These are phyloP conservation scores for Contarinia nasturtii DNA, from an alignment of 1,140 invertebrate genomes.

Conservation along the genomic window DNA sequence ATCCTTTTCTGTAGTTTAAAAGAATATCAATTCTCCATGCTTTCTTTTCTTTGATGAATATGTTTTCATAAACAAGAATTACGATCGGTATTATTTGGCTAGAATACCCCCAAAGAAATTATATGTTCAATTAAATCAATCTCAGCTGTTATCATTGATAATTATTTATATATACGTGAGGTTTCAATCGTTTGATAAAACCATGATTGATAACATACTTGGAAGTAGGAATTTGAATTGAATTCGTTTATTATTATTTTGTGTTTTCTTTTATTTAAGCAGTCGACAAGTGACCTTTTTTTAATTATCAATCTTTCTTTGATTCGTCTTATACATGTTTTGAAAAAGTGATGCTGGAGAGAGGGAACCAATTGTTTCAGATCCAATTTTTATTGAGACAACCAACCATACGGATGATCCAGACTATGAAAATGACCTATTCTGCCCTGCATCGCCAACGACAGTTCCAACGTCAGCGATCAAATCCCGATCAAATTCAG, in stretches of 20 bases:
- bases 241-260: not conserved
- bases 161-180: no score
- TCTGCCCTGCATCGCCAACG: slow-evolving; percentile 21
- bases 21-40: not conserved
- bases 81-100: not conserved
- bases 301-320: no score
- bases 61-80: not conserved
- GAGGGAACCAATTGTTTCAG: not conserved
- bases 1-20: not conserved
- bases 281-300: no score
- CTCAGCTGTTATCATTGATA: no score
- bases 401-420: not conserved
- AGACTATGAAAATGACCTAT: slow-evolving; percentile 8
- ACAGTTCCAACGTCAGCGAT: slow-evolving; percentile 17
- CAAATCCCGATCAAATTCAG: slow-evolving; percentile 4
- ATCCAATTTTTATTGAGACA: not conserved
- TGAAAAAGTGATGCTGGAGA: not conserved
- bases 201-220: not conserved
- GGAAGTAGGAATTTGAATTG: not conserved
- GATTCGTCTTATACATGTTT: no score
- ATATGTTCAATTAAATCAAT: no score
- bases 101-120: not conserved
- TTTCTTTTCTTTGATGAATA: not conserved
- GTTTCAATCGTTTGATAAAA: no score
- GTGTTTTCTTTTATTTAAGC: no score